These are phyloP conservation scores for Parnassius mnemosyne DNA, from an alignment of 2,888 invertebrate genomes.

Conservation along the genomic window DNA sequence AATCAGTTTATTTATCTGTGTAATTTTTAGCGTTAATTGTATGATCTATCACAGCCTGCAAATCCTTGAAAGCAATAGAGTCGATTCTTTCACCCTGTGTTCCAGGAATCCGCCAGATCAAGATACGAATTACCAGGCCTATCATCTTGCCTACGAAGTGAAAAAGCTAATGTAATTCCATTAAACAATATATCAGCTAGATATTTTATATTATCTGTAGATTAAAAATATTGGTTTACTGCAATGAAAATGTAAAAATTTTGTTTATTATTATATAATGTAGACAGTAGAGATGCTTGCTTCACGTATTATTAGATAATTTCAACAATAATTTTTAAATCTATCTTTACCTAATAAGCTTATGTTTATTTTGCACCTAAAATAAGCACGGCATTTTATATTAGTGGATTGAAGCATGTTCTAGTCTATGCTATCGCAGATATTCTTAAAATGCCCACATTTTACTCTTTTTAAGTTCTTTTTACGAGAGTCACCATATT, in stretches of 20 bases:
- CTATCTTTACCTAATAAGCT: conserved; percentile 29
- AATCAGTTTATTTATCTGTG: conserved; percentile 31
- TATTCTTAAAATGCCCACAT: conserved; percentile 27
- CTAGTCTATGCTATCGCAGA: conserved; percentile 25
- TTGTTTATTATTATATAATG: conserved; percentile 21
- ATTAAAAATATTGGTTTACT: conserved; percentile 23
- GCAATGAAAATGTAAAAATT: conserved; percentile 14
- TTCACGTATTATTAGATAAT: conserved; percentile 37
- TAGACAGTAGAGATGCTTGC: conserved; percentile 52
- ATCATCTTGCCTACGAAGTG: conserved; percentile 99
- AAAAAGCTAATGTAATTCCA: conserved; percentile 98
- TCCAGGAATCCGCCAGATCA: conserved; percentile 92
- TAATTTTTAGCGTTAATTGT: conserved; percentile 26
- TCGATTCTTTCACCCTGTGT: conserved; percentile 84
- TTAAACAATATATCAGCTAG: conserved; percentile 66
- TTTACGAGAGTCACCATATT: conserved; percentile 10
- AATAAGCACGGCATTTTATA: conserved; percentile 29
- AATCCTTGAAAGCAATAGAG: conserved; percentile 51
- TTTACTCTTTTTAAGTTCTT: conserved; percentile 11
- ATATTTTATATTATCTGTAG: conserved; percentile 41
- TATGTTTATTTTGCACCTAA: conserved; percentile 28
- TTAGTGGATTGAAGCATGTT: conserved; percentile 21
- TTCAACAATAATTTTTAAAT: conserved; percentile 31
- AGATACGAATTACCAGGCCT: conserved; percentile 97
- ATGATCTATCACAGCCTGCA: conserved; percentile 30